Conservation (phyloP, 2,113 vertebrate genomes). For the Xenopus borealis region DNA sequence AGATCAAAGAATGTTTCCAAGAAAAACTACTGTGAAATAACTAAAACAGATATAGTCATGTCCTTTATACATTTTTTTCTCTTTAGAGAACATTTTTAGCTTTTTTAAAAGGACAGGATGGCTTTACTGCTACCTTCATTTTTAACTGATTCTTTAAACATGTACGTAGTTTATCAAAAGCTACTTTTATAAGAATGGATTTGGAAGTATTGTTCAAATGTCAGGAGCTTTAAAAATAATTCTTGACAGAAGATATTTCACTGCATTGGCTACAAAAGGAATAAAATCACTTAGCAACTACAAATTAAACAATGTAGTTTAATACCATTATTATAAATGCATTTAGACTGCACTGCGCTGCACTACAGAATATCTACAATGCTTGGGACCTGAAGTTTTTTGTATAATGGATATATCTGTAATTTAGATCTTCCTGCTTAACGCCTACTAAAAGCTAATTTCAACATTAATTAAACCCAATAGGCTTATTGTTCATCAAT, state of each 20-base stretch:
- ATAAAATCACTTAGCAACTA: conserved; percentile 8
- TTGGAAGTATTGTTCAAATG: conserved; percentile 19
- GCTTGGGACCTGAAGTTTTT: too few relatives aligned
- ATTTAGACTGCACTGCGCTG: background rate
- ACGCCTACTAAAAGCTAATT: too few relatives aligned
- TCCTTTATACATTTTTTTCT: background rate
- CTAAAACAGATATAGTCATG: background rate
- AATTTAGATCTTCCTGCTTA: too few relatives aligned
- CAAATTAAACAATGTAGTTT: conserved; percentile 24
- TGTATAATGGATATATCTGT: too few relatives aligned
- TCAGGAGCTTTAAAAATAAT: conserved; percentile 2
- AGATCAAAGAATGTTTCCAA: conserved; percentile 12
- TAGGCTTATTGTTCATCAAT: too few relatives aligned
- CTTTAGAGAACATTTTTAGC: conserved; percentile 2
- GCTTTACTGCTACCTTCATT: conserved; percentile 10
- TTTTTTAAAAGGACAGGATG: conserved; percentile 31
- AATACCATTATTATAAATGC: conserved; percentile 11
- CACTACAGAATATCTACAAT: too few relatives aligned
- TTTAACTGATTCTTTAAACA: conserved; percentile 24
- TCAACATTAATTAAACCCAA: too few relatives aligned
- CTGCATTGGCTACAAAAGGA: conserved; percentile 22
- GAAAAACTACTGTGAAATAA: conserved; percentile 3
- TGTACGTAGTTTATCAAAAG: conserved; percentile 23
- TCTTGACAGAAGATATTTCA: conserved; percentile 15
- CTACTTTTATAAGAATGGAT: conserved; percentile 15